Evolutionary conservation across 2,797 vertebrate species (phyloP), one percentile per base, ranked within the genome.

Genomic region (Sebastes matsubarae): DNA sequence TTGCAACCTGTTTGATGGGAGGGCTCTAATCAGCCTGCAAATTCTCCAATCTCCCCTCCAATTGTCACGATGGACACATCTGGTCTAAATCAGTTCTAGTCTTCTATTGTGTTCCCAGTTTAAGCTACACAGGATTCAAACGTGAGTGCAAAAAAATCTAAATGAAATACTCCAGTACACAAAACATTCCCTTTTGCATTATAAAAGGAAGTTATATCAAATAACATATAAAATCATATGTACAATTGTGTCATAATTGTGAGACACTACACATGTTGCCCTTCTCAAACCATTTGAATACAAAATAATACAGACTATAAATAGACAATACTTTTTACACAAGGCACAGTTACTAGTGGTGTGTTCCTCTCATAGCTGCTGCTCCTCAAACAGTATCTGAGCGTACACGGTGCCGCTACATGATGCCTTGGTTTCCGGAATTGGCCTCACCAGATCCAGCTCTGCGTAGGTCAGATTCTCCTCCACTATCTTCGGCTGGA

Each of bases 401-500:
- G 98, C 98, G 0, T 99, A 99, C 75, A 99, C 97, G 0, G 98
- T 99, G 69, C 95, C 95, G 13, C 93, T 95, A 18, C 94, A 88
- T 3, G 93, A 73, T 0, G 96, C 93, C 88, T 97, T 96, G 73
- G 94, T 68, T 64, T 96, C 95, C 4, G 96, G 97, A 25, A 95
- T 95, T 0, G 97, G 96, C 83, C 96, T 98, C 81, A 97, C 96
- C 88, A 99, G 94, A 89, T 99, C 98, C 94, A 99, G 93, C 91
- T 99, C 98, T 0, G 98, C 98, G 0, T 99, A 99, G 16, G 97
- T 98, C 93, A 99, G 93, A 83, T 94, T 97, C 91, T 99, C 98
- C 91, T 99, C 98, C 18, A 97, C 94, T 38, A 97, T 97, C 91
- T 92, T 96, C 0, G 96, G 96, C 96, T 96, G 85, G 3, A 74